These are phyloP conservation scores for Oxygymnocypris stewartii DNA, from an alignment of 2,113 vertebrate species.

Conservation along the genomic window DNA sequence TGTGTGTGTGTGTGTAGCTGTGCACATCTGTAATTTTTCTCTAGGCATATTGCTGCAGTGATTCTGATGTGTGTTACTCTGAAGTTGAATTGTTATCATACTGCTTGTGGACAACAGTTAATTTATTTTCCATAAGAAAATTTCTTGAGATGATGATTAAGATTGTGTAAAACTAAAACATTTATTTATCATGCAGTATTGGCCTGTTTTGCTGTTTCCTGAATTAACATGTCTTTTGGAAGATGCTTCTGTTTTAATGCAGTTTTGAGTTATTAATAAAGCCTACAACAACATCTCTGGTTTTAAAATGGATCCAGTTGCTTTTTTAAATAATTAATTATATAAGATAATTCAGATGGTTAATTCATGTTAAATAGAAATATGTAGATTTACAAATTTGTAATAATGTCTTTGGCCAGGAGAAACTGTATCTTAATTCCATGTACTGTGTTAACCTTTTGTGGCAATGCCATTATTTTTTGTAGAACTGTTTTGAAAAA, in stretches of 20 bases:
- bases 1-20: too few relatives aligned
- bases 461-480: too few relatives aligned
- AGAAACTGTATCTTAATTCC: neutral
- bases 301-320: slow-evolving; percentile 9
- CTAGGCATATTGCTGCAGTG: neutral
- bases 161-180: slow-evolving; percentile 5
- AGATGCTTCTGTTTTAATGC: slow-evolving; percentile 10
- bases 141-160: neutral
- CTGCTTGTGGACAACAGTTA: neutral
- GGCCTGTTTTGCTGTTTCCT: slow-evolving; percentile 1
- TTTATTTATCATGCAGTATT: slow-evolving; percentile 3
- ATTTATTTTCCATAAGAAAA: neutral
- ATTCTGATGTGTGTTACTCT: neutral
- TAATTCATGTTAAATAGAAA: neutral
- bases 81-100: neutral
- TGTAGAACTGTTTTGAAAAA: too few relatives aligned
- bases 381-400: neutral
- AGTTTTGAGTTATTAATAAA: slow-evolving; percentile 42
- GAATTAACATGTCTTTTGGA: neutral
- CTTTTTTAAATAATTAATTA: neutral
- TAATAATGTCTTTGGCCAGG: neutral
- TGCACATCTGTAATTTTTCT: neutral
- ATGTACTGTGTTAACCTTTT: too few relatives aligned
- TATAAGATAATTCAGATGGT: neutral
- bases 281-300: neutral